Evolutionary conservation across 2,113 vertebrate genomes (phyloP).

Genomic region (Cyanoliseus patagonus): DNA sequence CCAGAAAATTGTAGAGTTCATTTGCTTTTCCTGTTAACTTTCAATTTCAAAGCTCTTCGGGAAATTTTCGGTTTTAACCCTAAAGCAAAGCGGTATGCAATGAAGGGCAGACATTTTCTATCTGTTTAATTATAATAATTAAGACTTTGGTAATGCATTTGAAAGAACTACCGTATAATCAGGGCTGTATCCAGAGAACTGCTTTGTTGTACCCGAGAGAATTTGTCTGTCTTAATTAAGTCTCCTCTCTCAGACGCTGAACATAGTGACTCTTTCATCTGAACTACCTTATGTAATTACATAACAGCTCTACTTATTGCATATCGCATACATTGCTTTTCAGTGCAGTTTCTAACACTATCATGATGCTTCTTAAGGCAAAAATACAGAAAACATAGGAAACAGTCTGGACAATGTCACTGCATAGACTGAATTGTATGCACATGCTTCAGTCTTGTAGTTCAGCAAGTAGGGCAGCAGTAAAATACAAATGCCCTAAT

Average conservation of each 20-base stretch:
- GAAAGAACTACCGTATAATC: conserved; percentile 9
- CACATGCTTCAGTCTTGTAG: neutral
- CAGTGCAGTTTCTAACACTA: neutral
- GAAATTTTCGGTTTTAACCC: neutral
- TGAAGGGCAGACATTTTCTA: neutral
- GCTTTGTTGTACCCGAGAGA: conserved; percentile 19
- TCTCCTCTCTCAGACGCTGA: neutral
- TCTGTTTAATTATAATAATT: conserved; percentile 30
- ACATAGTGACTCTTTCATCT: neutral
- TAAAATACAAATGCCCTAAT: neutral
- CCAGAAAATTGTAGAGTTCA: neutral
- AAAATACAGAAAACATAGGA: neutral
- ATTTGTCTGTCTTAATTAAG: conserved; percentile 43
- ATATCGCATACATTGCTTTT: neutral
- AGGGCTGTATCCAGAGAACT: neutral
- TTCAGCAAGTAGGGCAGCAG: neutral
- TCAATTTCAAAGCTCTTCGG: neutral
- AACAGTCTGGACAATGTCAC: neutral
- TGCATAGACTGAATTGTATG: neutral
- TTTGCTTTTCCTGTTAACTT: conserved; percentile 1
- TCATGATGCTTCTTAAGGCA: neutral
- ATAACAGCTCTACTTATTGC: neutral
- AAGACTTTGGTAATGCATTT: conserved; percentile 29
- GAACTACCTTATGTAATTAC: neutral
- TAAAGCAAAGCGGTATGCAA: conserved; percentile 11